Conservation (phyloP, 1,140 invertebrate genomes). For the Metaphire vulgaris region DNA sequence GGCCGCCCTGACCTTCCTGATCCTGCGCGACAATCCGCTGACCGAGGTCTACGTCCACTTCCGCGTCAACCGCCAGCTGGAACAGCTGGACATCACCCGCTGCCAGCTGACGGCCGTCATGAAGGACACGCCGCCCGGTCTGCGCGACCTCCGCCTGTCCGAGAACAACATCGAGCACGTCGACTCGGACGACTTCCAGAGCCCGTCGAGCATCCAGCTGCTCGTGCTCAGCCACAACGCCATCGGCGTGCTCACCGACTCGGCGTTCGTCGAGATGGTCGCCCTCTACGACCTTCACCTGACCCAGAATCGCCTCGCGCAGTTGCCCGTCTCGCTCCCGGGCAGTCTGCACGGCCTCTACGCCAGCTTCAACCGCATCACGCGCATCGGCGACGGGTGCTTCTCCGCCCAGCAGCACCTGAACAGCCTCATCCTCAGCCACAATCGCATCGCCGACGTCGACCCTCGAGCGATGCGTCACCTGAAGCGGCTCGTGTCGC, state of each 20-base stretch:
- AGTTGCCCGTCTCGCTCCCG: slow-evolving; percentile 63
- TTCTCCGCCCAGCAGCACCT: slow-evolving; percentile 46
- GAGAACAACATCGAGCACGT: slow-evolving; percentile 64
- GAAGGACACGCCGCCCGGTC: slow-evolving; percentile 72
- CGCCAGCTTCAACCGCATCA: slow-evolving; percentile 28
- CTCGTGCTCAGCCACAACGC: slow-evolving; percentile 74
- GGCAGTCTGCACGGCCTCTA: slow-evolving; percentile 59
- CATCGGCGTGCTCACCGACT: slow-evolving; percentile 71
- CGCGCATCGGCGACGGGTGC: background rate
- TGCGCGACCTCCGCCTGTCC: slow-evolving; percentile 68
- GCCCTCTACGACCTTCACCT: slow-evolving; percentile 70
- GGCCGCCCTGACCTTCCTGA: slow-evolving; percentile 13
- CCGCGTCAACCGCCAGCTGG: slow-evolving; percentile 38
- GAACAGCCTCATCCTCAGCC: slow-evolving; percentile 52
- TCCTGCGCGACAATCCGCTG: slow-evolving; percentile 28
- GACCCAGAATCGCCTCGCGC: slow-evolving; percentile 56
- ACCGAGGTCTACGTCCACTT: slow-evolving; percentile 17
- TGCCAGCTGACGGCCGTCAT: slow-evolving; percentile 73
- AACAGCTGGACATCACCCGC: slow-evolving; percentile 70
- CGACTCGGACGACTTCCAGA: slow-evolving; percentile 18
- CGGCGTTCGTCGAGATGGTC: slow-evolving; percentile 73
- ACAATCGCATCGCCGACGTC: slow-evolving; percentile 46
- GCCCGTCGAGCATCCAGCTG: slow-evolving; percentile 39
- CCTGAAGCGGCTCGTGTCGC: slow-evolving; percentile 13
- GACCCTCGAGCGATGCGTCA: slow-evolving; percentile 10